Percentiles rank a stretch among this genome's conserved stretches.
These are phyloP conservation scores for Melanocharis versteri DNA, from an alignment of 2,113 vertebrate genomes.

Conservation along the genomic window DNA sequence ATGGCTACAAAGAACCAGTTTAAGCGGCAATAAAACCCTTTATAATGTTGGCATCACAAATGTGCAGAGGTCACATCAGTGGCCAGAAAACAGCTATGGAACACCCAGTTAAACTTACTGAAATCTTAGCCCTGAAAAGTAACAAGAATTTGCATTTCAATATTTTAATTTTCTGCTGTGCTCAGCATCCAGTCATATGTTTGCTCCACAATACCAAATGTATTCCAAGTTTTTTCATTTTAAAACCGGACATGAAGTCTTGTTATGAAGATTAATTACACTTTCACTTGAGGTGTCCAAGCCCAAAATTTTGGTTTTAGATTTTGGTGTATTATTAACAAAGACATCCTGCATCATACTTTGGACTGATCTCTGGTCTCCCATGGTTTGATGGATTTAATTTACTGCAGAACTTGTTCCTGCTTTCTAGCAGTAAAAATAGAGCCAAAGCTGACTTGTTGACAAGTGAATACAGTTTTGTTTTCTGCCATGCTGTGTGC, in stretches of 20 bases:
- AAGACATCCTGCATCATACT: neutral
- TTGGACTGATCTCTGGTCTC: neutral
- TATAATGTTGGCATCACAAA: neutral
- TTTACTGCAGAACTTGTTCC: neutral
- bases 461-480: neutral
- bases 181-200: neutral
- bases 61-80: neutral
- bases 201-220: neutral
- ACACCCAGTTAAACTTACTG: neutral
- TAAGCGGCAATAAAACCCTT: neutral
- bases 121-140: neutral
- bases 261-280: neutral
- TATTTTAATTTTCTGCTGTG: neutral
- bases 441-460: neutral
- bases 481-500: neutral
- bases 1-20: neutral
- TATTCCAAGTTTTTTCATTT: neutral
- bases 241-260: neutral
- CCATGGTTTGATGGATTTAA: neutral
- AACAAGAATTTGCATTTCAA: neutral
- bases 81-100: neutral
- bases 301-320: neutral
- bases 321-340: neutral
- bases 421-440: conserved; percentile 2
- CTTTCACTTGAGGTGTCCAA: neutral